These are phyloP conservation scores for Microcebus jonahi DNA, from an alignment of 2,113 vertebrate species.

Conservation along the genomic window DNA sequence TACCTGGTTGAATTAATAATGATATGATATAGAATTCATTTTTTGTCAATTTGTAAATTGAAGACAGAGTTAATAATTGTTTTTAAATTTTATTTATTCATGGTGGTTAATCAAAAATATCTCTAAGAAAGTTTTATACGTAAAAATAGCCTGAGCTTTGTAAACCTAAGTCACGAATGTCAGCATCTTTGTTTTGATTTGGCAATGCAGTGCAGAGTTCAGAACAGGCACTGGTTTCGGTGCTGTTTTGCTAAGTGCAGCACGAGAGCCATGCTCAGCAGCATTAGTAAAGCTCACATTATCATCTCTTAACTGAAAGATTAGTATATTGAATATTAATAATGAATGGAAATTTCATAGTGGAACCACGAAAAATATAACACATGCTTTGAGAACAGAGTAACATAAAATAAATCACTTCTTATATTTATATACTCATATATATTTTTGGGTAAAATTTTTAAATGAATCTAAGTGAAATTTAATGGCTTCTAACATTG, in stretches of 20 bases:
- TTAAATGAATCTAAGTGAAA: conserved; percentile 76
- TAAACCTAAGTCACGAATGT: neutral
- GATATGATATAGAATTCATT: neutral
- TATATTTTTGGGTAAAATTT: conserved; percentile 78
- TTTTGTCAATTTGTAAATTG: neutral
- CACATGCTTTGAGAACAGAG: neutral
- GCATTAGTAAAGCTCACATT: conserved; percentile 35
- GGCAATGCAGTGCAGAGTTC: neutral
- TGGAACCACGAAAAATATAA: conserved; percentile 7
- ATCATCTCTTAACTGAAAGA: neutral
- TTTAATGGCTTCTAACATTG: conserved; percentile 81
- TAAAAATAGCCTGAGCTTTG: neutral
- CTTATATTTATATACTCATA: conserved; percentile 6
- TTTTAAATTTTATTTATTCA: neutral
- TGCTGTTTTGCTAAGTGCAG: neutral
- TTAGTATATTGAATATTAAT: conserved; percentile 49
- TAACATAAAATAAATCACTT: conserved; percentile 57
- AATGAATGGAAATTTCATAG: neutral
- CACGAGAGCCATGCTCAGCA: neutral
- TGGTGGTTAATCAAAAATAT: neutral
- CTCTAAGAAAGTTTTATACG: neutral
- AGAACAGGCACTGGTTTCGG: neutral
- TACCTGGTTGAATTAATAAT: neutral
- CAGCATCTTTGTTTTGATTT: neutral
- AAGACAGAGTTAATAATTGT: neutral